Percentiles rank a stretch among this genome's conserved stretches.
phyloP scores from a whole-genome alignment of 2,113 vertebrate genomes.

The Halcyon malimbica region DNA sequence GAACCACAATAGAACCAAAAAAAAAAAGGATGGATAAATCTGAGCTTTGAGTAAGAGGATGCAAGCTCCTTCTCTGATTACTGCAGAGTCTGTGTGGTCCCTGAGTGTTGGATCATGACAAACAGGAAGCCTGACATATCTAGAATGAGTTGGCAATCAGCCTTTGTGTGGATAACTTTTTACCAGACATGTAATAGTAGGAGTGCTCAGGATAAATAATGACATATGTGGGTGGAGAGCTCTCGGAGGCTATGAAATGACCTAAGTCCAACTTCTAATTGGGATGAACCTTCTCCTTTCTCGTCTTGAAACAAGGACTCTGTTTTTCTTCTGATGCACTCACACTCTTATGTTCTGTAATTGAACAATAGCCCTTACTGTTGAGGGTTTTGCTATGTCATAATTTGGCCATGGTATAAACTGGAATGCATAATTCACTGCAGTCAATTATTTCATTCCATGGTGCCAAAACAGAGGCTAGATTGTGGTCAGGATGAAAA shows the following conservation, averaged over 20 bases:
- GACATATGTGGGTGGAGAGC: background rate
- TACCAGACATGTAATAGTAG: background rate
- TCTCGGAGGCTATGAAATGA: background rate
- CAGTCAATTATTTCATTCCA: constrained; percentile 14
- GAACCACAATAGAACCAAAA: background rate
- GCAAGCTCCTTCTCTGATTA: background rate
- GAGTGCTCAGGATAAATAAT: constrained; percentile 6
- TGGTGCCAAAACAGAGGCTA: constrained; percentile 35
- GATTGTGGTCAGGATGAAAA: constrained; percentile 2
- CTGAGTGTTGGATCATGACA: background rate
- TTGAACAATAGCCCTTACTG: constrained; percentile 49
- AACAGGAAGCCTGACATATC: background rate
- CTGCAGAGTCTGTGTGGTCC: background rate
- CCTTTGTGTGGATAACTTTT: background rate
- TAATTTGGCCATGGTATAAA: constrained; percentile 12
- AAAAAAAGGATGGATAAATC: background rate
- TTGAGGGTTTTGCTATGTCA: constrained; percentile 22
- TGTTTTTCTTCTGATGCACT: background rate
- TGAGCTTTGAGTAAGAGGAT: background rate
- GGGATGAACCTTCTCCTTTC: background rate
- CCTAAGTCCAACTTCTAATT: constrained; percentile 4
- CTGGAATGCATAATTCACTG: constrained; percentile 5
- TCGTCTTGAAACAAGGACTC: constrained; percentile 2
- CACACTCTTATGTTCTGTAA: background rate
- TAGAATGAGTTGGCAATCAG: background rate